Evolutionary conservation across 1,140 invertebrate genomes (phyloP).

Genomic region (Ooceraea biroi): DNA sequence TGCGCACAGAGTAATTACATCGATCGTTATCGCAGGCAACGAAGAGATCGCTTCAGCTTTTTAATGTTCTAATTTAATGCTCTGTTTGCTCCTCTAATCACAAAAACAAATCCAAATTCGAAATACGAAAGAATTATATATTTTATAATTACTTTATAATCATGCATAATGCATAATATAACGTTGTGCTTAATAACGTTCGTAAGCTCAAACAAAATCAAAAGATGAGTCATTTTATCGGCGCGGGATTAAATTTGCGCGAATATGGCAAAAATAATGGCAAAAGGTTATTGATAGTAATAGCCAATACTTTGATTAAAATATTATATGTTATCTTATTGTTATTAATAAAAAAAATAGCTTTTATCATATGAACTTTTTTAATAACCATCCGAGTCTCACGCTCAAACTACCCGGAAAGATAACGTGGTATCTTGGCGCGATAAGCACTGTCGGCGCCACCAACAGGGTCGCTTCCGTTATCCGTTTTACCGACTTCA

Average conservation of each 20-base stretch:
- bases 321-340: too few species aligned
- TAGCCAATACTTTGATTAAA: too few species aligned
- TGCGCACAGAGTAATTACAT: not conserved
- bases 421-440: constrained; percentile 19
- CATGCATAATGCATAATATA: too few species aligned
- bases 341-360: too few species aligned
- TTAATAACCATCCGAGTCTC: constrained; percentile 23
- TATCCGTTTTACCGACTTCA: constrained; percentile 39
- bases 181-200: too few species aligned
- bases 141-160: too few species aligned
- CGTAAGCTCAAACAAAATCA: too few species aligned
- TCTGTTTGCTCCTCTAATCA: not conserved
- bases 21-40: constrained; percentile 22
- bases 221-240: too few species aligned
- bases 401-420: not conserved
- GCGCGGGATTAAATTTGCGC: too few species aligned
- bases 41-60: constrained; percentile 1
- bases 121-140: not conserved
- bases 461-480: not conserved
- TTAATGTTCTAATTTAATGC: not conserved
- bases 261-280: too few species aligned
- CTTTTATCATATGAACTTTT: too few species aligned
- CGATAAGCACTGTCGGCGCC: constrained; percentile 11
- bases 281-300: too few species aligned
- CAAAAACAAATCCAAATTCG: not conserved